Base-by-base conservation (phyloP, 2,113 vertebrate species). In the Ursus arctos region DNA sequence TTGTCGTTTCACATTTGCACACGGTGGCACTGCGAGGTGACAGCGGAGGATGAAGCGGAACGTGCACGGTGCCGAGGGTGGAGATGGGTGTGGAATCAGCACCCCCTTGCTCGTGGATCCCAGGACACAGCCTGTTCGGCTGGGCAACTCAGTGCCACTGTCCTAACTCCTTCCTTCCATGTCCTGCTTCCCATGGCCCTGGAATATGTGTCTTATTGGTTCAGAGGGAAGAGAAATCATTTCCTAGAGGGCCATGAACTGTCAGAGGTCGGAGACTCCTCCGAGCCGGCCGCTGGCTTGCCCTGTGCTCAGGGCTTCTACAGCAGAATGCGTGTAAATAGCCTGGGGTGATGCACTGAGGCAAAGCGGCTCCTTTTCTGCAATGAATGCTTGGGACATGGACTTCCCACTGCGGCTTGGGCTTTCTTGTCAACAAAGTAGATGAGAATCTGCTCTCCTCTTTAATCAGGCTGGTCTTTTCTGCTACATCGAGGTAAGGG, bases 1-100 rank as follows among this genome's bases (percentile, higher is more conserved):
- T 19, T 55, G 49, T 61, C 49, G 0, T 53, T 80, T 67, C 65
- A 53, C 6, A 43, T 36, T 1, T 49, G 15, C 36, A n/a, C 33
- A 28, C 1, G 2, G n/a, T 1, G 4, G 47, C 6, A 21, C 51
- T 19, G 7, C 18, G 10, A n/a, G 15, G 28, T 24, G 31, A 22
- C 49, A 36, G 18, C 5, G 28, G 22, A 19, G 0, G 47, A 4
- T 0, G 9, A 31, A 33, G 47, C 57, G 22, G 22, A 11, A 65
- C 7, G 7, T 2, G 5, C 53, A 16, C 1, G 0, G 12, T 2
- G 43, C 26, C 0, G 7, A 4, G 43, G 74, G 3, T 16, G 7
- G 9, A 0, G 5, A n/a, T 0, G 0, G 5, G 1, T 12, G 12
- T 0, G n/a, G 1, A 7, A 28, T 61, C 11, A 24, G 8, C 1